Percentiles rank a stretch among this genome's conserved stretches.
phyloP scores from a whole-genome alignment of 2,113 vertebrate species.

The Hypocryptadius cinnamomeus region DNA sequence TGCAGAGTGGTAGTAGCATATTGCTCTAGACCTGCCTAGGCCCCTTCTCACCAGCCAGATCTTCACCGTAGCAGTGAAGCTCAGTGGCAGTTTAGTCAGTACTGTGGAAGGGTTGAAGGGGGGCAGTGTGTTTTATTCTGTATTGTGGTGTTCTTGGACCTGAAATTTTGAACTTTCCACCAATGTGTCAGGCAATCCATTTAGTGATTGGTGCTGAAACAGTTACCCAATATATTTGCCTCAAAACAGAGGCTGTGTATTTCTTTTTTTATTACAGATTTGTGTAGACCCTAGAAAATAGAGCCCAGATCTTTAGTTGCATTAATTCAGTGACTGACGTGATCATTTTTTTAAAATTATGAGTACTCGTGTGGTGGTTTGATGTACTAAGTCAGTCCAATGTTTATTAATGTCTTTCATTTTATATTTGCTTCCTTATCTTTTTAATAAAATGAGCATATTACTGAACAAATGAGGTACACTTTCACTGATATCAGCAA shows the following conservation, averaged over 20 bases:
- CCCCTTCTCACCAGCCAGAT: background rate
- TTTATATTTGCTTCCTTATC: conserved; percentile 53
- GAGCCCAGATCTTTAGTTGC: background rate
- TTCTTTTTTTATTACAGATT: background rate
- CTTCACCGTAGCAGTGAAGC: background rate
- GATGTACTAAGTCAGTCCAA: background rate
- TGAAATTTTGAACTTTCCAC: background rate
- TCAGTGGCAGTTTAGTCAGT: background rate
- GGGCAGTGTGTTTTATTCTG: background rate
- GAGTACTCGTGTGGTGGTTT: background rate
- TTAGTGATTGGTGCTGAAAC: background rate
- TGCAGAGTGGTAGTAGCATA: background rate
- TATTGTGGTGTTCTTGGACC: background rate
- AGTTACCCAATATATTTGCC: background rate
- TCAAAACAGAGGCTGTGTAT: background rate
- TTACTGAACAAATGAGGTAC: conserved; percentile 22
- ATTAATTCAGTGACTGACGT: background rate
- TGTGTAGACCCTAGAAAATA: background rate
- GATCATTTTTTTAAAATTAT: background rate
- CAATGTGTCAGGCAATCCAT: background rate
- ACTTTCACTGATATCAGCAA: background rate
- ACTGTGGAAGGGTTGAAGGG: background rate
- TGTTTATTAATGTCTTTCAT: conserved; percentile 50
- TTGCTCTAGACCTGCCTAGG: background rate
- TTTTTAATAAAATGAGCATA: conserved; percentile 53